These are phyloP conservation scores for Drosophila orena DNA, from an alignment of 1,140 invertebrate genomes.

Conservation along the genomic window DNA sequence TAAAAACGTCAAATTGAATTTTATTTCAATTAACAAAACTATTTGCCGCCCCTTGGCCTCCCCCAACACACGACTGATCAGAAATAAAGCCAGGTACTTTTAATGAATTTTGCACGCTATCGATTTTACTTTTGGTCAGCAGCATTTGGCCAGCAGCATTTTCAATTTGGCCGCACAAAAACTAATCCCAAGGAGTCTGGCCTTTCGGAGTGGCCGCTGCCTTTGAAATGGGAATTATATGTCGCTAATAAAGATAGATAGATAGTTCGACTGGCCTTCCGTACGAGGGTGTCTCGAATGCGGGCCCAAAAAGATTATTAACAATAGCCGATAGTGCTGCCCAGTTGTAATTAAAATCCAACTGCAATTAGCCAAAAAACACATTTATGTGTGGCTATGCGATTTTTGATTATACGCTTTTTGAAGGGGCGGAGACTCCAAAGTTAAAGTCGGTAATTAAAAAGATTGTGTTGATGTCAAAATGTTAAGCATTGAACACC, in stretches of 20 bases:
- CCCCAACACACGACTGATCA: conserved; percentile 12
- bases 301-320: conserved; percentile 59
- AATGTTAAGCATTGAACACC: not conserved
- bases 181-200: conserved; percentile 10
- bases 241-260: conserved; percentile 68
- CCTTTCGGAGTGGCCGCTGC: conserved; percentile 26
- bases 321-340: conserved; percentile 41
- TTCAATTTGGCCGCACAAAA: conserved; percentile 35
- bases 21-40: conserved; percentile 80
- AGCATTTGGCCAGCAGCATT: conserved; percentile 27
- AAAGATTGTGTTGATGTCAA: not conserved
- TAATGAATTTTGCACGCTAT: conserved; percentile 68
- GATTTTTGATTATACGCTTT: conserved; percentile 9
- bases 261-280: conserved; percentile 7
- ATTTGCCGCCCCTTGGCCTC: conserved; percentile 46
- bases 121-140: conserved; percentile 5
- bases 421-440: not conserved
- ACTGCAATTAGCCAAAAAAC: conserved; percentile 51
- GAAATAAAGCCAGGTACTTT: conserved; percentile 41
- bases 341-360: conserved; percentile 55
- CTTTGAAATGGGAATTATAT: conserved; percentile 65
- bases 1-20: conserved; percentile 81
- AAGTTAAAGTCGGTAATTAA: conserved; percentile 15
- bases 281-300: conserved; percentile 16
- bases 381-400: conserved; percentile 2